A percentile compares a stretch with the other conserved stretches of the same genome.
Evolutionary conservation across 2,113 vertebrate genomes (phyloP).

Genomic region (Alligator mississippiensis): DNA sequence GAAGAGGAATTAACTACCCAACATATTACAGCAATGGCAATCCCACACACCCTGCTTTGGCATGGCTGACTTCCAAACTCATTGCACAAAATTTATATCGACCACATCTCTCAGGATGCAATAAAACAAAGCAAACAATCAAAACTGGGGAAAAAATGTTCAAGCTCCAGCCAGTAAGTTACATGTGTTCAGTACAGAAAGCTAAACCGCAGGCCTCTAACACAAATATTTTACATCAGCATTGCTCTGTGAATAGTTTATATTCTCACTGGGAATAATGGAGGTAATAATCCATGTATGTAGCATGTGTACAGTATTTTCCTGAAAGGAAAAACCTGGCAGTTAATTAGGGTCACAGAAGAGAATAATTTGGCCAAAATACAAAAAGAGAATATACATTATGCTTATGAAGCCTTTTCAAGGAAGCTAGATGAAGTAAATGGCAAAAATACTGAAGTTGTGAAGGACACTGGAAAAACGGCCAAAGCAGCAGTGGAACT

Average conservation of each 20-base stretch:
- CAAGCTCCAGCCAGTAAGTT: not conserved
- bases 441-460: too few relatives aligned
- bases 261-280: not conserved
- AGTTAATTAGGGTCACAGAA: not conserved
- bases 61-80: conserved; percentile 35
- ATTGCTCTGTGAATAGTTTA: not conserved
- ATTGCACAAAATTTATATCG: conserved; percentile 24
- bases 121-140: conserved; percentile 16
- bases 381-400: fast-evolving
- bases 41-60: conserved; percentile 13
- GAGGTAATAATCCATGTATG: not conserved
- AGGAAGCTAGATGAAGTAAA: not conserved
- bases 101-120: not conserved
- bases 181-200: not conserved
- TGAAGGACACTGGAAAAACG: not conserved
- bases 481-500: not conserved
- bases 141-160: not conserved
- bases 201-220: fast-evolving
- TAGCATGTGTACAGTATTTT: not conserved
- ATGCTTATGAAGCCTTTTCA: too few relatives aligned
- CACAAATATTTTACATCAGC: fast-evolving
- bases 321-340: not conserved
- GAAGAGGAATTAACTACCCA: conserved; percentile 42
- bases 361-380: not conserved
- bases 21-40: conserved; percentile 22